Base-by-base conservation (phyloP, 2,797 vertebrate species). In the Sardinella longiceps region DNA sequence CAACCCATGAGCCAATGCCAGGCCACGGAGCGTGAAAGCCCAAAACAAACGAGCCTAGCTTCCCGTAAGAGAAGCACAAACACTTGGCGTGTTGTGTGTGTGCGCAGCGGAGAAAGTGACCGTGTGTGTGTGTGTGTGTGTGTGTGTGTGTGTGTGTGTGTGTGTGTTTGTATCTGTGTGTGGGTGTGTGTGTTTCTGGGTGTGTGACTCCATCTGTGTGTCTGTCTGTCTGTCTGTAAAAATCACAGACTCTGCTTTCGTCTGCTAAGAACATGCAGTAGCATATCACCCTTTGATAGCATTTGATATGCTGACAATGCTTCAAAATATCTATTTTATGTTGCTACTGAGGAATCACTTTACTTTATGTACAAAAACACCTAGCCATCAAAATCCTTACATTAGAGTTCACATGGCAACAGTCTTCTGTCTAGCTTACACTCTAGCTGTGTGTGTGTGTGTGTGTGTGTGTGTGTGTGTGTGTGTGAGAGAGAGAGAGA, bases 41-140 rank as follows among this genome's bases (percentile, higher is more conserved):
- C 63, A 70, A 70, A 70, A 70, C 63, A 70, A 70, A 70, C 30
- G 63, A 30, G 14, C 63, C 28, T 15, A 70, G 63, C 63, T 70
- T 70, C 63, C 63, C 63, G 63, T 70, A 70, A 70, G 63, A 63
- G n/a, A 70, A 14, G 63, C 63, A 70, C 63, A 37, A 70, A 30
- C 12, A 33, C 25, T 66, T 25, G 60, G 25, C 2, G 60, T 66
- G 56, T 23, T 60, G 56, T 60, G 56, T 60, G 25, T 33, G 63
- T 33, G 63, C 4, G 63, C 53, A 23, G 53, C 18, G 53, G 18
- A 56, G 53, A 56, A 56, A 56, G 53, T 56, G 53, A 56, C 48
- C 15, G 12, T 50, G 48, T 50, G 46, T 48, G 48, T 63, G 60
- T 63, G 25, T 63, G 60, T 63, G 23, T 30, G 60, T 63, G 60